These are phyloP conservation scores for Percopsis transmontana DNA, from an alignment of 2,113 vertebrate genomes.

Conservation along the genomic window DNA sequence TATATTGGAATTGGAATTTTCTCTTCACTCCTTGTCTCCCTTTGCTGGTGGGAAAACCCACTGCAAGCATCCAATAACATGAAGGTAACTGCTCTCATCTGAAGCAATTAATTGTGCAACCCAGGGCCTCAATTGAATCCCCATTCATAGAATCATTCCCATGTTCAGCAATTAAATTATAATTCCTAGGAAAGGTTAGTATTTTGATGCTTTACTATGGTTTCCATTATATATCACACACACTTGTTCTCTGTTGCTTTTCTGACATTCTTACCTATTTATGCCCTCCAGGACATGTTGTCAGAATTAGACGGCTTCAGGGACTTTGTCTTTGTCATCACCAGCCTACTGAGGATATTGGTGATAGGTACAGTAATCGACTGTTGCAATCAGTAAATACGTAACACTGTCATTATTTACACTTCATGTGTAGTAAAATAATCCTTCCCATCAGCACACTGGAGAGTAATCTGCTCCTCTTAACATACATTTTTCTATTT, in stretches of 20 bases:
- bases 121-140: too few species aligned
- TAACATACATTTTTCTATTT: constrained; percentile 2
- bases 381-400: constrained; percentile 1
- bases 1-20: constrained; percentile 75
- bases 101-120: too few species aligned
- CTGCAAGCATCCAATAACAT: constrained; percentile 71
- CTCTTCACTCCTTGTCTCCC: constrained; percentile 69
- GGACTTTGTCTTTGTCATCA: constrained; percentile 75
- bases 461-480: constrained; percentile 17
- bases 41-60: constrained; percentile 83
- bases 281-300: constrained; percentile 51
- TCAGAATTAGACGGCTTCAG: constrained; percentile 68
- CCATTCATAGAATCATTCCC: too few species aligned
- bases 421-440: not conserved
- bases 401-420: not conserved
- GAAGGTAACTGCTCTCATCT: constrained; percentile 35
- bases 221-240: not conserved
- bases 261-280: not conserved
- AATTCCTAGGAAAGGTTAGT: too few species aligned
- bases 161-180: too few species aligned
- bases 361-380: constrained; percentile 63
- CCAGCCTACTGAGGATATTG: constrained; percentile 72
- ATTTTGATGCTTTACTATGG: too few species aligned
- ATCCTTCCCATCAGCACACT: constrained; percentile 1
- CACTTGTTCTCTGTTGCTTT: not conserved